Evolutionary conservation across 2,113 vertebrate genomes (phyloP).

Genomic region (Mormyrus iriodes): DNA sequence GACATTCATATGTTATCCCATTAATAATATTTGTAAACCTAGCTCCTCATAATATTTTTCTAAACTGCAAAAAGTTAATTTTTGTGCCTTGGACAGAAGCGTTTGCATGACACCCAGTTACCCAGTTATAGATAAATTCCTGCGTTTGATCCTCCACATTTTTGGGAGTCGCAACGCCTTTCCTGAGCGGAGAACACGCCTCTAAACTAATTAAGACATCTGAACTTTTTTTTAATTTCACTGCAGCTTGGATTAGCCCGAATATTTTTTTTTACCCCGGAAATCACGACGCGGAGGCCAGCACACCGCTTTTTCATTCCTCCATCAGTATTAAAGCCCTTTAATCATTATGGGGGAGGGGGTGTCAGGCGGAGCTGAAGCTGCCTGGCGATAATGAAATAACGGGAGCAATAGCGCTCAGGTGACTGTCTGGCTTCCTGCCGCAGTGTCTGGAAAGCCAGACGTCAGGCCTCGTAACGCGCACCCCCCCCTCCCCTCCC

Average conservation of each 20-base stretch:
- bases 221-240: background rate
- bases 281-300: background rate
- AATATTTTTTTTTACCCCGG: background rate
- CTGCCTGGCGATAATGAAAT: conserved; percentile 57
- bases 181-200: background rate
- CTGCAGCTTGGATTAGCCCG: background rate
- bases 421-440: conserved; percentile 76
- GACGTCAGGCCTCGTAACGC: conserved; percentile 40
- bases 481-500: conserved; percentile 42
- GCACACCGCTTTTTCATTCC: conserved; percentile 41
- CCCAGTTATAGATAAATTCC: background rate
- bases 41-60: background rate
- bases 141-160: background rate
- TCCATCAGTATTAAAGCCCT: conserved; percentile 62
- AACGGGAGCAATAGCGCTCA: conserved; percentile 65
- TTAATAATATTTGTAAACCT: background rate
- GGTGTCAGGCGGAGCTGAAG: conserved; percentile 58
- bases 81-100: background rate
- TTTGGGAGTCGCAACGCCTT: background rate
- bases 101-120: background rate
- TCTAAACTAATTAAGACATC: background rate
- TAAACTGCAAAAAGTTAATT: background rate
- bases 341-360: conserved; percentile 59
- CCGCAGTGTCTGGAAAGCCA: conserved; percentile 68
- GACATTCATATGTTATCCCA: background rate